Conservation (phyloP, 1,140 invertebrate species). For the Brachionus rubens region DNA sequence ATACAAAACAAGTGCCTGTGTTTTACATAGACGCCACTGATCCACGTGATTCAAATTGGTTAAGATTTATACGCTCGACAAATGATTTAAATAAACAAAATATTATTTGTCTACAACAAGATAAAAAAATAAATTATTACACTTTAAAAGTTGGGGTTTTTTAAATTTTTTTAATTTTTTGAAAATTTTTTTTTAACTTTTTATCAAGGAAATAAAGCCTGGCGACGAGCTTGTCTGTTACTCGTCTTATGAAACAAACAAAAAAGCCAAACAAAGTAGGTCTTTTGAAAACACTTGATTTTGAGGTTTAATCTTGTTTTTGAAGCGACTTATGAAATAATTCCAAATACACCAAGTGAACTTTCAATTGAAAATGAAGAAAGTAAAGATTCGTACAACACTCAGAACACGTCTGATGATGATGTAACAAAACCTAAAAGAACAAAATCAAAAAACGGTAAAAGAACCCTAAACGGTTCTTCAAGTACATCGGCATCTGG, state of each 20-base stretch:
- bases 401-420: not conserved
- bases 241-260: not conserved
- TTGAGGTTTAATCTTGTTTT: not conserved
- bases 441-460: not conserved
- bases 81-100: constrained; percentile 49
- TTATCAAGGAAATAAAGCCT: constrained; percentile 39
- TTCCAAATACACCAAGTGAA: not conserved
- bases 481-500: not conserved
- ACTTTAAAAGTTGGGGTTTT: constrained; percentile 13
- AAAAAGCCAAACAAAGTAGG: not conserved
- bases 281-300: not conserved
- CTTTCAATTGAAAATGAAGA: constrained; percentile 7
- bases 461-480: not conserved
- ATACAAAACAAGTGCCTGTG: constrained; percentile 2
- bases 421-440: not conserved
- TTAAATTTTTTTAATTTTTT: not conserved
- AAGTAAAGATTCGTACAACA: constrained; percentile 24
- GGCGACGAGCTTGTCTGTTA: constrained; percentile 22
- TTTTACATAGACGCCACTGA: constrained; percentile 49
- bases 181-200: not conserved
- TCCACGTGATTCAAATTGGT: constrained; percentile 48
- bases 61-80: constrained; percentile 49
- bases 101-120: constrained; percentile 49
- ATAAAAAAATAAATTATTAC: constrained; percentile 48
- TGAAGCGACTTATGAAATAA: not conserved